Percentiles rank a stretch among this genome's conserved stretches.
Evolutionary conservation across 2,888 invertebrate species (phyloP).

Genomic region (Eupithecia centaureata): DNA sequence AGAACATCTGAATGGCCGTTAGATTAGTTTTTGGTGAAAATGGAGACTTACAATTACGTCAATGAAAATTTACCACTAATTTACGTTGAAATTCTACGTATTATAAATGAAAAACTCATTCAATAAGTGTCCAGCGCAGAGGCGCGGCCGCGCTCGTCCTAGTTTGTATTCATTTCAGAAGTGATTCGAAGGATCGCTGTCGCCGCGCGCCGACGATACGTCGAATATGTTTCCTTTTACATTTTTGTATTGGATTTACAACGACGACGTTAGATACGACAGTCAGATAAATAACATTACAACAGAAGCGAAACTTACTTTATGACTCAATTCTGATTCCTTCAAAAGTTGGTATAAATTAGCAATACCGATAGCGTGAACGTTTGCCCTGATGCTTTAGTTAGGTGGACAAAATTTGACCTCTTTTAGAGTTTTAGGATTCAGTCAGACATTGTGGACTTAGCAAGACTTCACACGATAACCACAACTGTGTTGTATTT

Average conservation of each 20-base stretch:
- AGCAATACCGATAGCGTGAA: no score
- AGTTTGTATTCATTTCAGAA: conserved; percentile 18
- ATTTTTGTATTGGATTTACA: conserved; percentile 27
- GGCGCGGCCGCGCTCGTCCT: conserved; percentile 15
- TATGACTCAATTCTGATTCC: no score
- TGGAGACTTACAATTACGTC: neutral
- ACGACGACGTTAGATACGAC: conserved; percentile 30
- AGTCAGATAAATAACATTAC: neutral
- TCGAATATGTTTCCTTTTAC: conserved; percentile 14
- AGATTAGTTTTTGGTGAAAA: neutral
- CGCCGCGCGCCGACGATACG: conserved; percentile 9
- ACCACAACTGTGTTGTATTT: neutral
- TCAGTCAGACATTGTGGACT: conserved; percentile 1
- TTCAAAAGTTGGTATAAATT: no score
- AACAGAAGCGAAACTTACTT: conserved; percentile 11
- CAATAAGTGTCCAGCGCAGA: neutral
- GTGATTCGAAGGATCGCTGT: conserved; percentile 15
- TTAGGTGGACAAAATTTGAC: neutral
- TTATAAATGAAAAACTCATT: neutral
- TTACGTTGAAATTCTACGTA: neutral
- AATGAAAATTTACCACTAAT: neutral
- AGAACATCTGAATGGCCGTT: neutral
- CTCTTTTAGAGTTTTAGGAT: neutral
- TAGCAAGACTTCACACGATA: neutral
- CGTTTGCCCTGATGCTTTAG: neutral